Percentiles rank a stretch among this genome's conserved stretches.
phyloP scores from a whole-genome alignment of 2,888 invertebrate species.

The Apantesis nais region DNA sequence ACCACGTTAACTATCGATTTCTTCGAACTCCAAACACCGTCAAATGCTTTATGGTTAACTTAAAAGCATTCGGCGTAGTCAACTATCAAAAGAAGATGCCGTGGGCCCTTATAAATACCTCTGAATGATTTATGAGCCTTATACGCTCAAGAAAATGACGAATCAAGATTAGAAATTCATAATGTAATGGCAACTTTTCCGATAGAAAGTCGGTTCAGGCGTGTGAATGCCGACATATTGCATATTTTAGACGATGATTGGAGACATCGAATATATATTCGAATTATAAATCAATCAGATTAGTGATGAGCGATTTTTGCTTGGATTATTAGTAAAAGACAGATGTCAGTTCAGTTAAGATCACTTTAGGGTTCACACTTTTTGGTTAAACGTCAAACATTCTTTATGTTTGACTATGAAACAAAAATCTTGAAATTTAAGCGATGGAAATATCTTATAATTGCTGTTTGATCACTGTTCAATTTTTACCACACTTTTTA shows the following conservation, averaged over 20 bases:
- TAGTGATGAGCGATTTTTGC: not conserved
- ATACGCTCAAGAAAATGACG: not conserved
- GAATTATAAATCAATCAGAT: slow-evolving; percentile 2
- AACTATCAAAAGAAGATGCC: slow-evolving; percentile 8
- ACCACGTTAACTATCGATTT: not conserved
- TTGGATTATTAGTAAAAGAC: not conserved
- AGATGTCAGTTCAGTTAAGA: not conserved
- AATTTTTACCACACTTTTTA: not conserved
- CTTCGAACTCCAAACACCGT: not conserved
- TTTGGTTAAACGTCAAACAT: too few relatives aligned
- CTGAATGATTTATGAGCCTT: slow-evolving; percentile 5
- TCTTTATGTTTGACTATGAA: too few relatives aligned
- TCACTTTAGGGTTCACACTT: not conserved
- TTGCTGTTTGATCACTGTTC: not conserved
- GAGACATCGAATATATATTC: not conserved
- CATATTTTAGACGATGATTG: slow-evolving; percentile 1
- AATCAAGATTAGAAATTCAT: slow-evolving; percentile 21
- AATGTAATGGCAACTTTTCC: slow-evolving; percentile 20
- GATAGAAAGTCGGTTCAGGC: slow-evolving; percentile 23
- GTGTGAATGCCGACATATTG: not conserved
- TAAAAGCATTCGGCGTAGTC: not conserved
- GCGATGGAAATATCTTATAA: too few relatives aligned
- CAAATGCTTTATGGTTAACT: not conserved
- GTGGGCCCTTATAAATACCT: not conserved
- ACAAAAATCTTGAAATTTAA: too few relatives aligned